Evolutionary conservation across 2,113 vertebrate genomes (phyloP).

Genomic region (Protobothrops mucrosquamatus): DNA sequence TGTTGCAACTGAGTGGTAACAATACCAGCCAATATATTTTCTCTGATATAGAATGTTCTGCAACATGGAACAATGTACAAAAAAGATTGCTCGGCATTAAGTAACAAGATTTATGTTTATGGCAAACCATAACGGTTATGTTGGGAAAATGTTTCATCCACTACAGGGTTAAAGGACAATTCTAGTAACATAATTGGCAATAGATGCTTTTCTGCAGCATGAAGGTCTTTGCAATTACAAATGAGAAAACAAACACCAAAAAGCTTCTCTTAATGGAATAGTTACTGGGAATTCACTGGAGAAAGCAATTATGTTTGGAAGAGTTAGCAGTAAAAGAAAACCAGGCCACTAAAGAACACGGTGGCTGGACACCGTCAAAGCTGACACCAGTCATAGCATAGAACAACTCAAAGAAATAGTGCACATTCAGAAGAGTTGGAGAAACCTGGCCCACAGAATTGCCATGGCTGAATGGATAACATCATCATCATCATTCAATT

Average conservation of each 20-base stretch:
- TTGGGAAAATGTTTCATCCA: not conserved
- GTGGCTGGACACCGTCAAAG: not conserved
- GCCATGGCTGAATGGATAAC: not conserved
- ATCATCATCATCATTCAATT: not conserved
- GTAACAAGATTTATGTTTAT: not conserved
- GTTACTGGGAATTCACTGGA: not conserved
- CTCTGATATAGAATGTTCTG: not conserved
- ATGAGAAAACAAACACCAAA: not conserved
- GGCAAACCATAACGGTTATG: conserved; percentile 8
- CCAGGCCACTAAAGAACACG: not conserved
- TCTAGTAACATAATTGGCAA: not conserved
- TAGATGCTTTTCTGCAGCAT: conserved; percentile 1
- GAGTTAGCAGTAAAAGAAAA: no score
- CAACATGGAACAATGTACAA: conserved; percentile 22
- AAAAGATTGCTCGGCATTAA: conserved; percentile 33
- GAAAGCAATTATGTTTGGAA: not conserved
- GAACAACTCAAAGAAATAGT: not conserved
- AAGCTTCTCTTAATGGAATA: not conserved
- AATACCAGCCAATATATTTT: not conserved
- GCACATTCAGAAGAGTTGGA: not conserved
- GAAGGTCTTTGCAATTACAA: not conserved
- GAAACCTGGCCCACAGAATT: not conserved
- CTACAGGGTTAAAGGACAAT: not conserved
- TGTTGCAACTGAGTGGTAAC: not conserved
- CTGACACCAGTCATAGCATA: not conserved